Conservation (phyloP, 1,140 invertebrate species). For the Odontomachus brunneus region DNA sequence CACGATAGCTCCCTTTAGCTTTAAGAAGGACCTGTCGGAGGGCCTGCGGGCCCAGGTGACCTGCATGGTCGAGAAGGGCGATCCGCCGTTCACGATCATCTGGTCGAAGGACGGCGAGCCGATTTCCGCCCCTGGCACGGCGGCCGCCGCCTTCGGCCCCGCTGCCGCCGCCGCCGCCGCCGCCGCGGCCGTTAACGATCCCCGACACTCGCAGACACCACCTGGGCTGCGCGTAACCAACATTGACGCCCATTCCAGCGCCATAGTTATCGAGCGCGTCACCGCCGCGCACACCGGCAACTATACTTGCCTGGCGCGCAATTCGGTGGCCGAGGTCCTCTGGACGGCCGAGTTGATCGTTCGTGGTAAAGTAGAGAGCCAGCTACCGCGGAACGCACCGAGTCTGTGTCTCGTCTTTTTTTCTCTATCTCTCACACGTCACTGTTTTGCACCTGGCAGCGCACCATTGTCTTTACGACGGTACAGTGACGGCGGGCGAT, state of each 20-base stretch:
- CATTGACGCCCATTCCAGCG: slow-evolving; percentile 94
- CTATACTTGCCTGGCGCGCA: slow-evolving; percentile 95
- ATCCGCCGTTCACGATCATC: slow-evolving; percentile 95
- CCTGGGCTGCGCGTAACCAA: slow-evolving; percentile 83
- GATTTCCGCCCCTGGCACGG: slow-evolving; percentile 81
- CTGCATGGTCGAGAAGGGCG: slow-evolving; percentile 97
- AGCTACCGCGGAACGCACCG: slow-evolving; percentile 39
- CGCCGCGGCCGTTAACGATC: slow-evolving; percentile 68
- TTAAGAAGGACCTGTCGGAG: slow-evolving; percentile 89
- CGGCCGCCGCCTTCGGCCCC: slow-evolving; percentile 84
- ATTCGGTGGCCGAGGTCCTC: slow-evolving; percentile 91
- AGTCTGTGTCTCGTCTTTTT: slow-evolving; percentile 44
- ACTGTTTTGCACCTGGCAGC: slow-evolving; percentile 67
- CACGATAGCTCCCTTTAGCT: slow-evolving; percentile 92
- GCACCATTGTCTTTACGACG: slow-evolving; percentile 59
- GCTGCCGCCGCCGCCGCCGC: slow-evolving; percentile 61
- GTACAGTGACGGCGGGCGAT: not conserved
- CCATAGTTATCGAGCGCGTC: slow-evolving; percentile 94
- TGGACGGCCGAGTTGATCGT: slow-evolving; percentile 88
- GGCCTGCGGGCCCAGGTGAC: slow-evolving; percentile 96
- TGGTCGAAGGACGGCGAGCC: slow-evolving; percentile 93
- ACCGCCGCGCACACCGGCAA: slow-evolving; percentile 93
- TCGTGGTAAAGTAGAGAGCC: slow-evolving; percentile 87
- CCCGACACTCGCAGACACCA: slow-evolving; percentile 67
- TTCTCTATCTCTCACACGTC: slow-evolving; percentile 46